Percentiles rank a stretch among this genome's conserved stretches.
These are phyloP conservation scores for Acrobasis repandana DNA, from an alignment of 2,888 invertebrate genomes.

Conservation along the genomic window DNA sequence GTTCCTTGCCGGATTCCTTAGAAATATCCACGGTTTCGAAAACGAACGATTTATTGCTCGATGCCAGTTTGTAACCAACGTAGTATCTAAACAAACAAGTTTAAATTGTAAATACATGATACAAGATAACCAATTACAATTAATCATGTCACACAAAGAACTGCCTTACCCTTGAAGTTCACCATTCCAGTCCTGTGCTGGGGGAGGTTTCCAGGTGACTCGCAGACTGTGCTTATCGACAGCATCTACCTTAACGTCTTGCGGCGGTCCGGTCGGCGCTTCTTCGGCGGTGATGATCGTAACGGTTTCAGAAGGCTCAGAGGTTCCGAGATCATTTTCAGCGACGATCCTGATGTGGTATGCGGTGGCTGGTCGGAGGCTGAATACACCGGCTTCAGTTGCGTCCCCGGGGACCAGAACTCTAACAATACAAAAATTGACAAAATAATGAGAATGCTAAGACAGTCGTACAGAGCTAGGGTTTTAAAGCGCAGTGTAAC, in stretches of 20 bases:
- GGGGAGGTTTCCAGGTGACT: constrained; percentile 95
- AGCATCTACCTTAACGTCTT: constrained; percentile 92
- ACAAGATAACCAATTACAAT: no score
- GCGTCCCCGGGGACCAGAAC: constrained; percentile 95
- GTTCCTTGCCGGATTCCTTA: constrained; percentile 95
- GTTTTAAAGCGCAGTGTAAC: no score
- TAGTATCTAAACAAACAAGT: constrained; percentile 87
- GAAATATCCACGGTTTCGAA: constrained; percentile 96
- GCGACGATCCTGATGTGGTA: constrained; percentile 96
- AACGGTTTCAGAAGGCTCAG: constrained; percentile 95
- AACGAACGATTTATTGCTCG: constrained; percentile 92
- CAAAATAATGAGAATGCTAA: no score
- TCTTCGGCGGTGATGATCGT: constrained; percentile 98
- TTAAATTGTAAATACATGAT: neutral
- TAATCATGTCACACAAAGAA: no score
- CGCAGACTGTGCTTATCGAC: constrained; percentile 93
- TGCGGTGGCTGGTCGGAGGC: constrained; percentile 94
- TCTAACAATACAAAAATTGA: constrained; percentile 47
- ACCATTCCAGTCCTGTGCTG: constrained; percentile 95
- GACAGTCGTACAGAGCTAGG: no score
- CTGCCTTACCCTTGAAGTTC: constrained; percentile 85
- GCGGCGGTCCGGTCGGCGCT: constrained; percentile 92
- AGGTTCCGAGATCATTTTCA: constrained; percentile 96
- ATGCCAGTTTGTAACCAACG: constrained; percentile 93
- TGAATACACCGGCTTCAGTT: constrained; percentile 94